These are phyloP conservation scores for Aythya baeri DNA, from an alignment of 2,113 vertebrate species.

Conservation along the genomic window DNA sequence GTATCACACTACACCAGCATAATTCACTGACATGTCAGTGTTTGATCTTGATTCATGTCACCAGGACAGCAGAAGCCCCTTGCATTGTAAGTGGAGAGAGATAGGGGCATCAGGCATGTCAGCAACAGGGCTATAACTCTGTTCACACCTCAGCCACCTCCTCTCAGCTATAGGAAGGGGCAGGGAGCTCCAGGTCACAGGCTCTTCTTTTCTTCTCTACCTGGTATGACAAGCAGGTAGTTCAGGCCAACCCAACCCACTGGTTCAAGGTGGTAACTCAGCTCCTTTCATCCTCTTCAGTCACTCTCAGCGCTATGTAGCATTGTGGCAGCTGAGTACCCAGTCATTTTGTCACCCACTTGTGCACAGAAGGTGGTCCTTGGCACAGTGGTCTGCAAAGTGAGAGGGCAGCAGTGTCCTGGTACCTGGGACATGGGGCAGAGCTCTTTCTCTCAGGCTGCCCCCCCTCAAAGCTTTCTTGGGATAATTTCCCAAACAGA, in stretches of 20 bases:
- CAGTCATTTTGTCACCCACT: not conserved
- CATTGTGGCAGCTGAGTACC: not conserved
- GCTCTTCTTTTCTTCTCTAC: not conserved
- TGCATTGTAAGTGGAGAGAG: not conserved
- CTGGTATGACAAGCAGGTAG: not conserved
- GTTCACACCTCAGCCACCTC: accelerated
- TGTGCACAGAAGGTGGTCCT: not conserved
- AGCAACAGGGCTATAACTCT: accelerated
- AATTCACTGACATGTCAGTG: not conserved
- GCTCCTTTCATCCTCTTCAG: not conserved
- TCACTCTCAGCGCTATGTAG: not conserved
- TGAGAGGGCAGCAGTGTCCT: too few species aligned
- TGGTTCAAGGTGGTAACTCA: not conserved
- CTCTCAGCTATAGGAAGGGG: not conserved
- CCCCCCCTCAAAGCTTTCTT: not conserved
- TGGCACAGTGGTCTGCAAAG: not conserved
- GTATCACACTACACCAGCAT: not conserved
- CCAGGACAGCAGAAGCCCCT: not conserved
- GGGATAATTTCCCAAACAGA: not conserved
- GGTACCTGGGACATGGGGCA: not conserved
- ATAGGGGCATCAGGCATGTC: accelerated
- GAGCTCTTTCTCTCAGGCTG: not conserved
- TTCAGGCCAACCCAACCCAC: too few species aligned
- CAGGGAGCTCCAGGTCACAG: accelerated
- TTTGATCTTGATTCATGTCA: not conserved